phyloP scores from a whole-genome alignment of 2,797 vertebrate species.

The Xiphophorus birchmanni region DNA sequence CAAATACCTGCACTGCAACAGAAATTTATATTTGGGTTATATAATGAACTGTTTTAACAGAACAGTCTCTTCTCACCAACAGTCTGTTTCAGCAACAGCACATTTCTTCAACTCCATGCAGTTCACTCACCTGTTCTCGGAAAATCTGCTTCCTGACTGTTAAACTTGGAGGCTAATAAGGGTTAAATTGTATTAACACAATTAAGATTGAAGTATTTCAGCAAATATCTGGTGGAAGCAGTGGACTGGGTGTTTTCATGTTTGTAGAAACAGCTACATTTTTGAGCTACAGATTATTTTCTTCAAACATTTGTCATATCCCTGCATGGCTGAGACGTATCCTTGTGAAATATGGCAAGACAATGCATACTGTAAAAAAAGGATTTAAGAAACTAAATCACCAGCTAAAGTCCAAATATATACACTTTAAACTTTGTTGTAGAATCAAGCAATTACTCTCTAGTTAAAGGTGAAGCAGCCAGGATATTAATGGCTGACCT shows the following conservation, averaged over 20 bases:
- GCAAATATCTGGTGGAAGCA: not conserved
- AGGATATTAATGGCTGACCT: not conserved
- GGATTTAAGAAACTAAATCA: not conserved
- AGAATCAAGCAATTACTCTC: not conserved
- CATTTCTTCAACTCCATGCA: not conserved
- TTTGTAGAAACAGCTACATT: not conserved
- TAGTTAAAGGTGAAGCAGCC: not conserved
- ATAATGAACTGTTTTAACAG: conserved; percentile 1
- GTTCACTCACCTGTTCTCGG: not conserved
- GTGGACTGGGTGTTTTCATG: not conserved
- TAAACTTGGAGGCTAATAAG: not conserved
- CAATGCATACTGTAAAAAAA: not conserved
- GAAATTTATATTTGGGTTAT: not conserved
- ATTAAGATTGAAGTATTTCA: not conserved
- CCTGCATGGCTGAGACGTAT: not conserved
- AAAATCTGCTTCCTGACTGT: not conserved
- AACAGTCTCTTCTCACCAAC: not conserved
- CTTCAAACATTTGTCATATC: not conserved
- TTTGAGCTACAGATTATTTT: not conserved
- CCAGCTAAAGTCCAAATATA: not conserved
- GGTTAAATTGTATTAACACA: not conserved
- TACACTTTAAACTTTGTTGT: not conserved
- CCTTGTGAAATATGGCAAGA: not conserved
- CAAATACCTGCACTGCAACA: not conserved
- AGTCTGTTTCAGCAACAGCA: not conserved